Conservation (phyloP, 2,888 invertebrate species). For the Leptarthrus brevirostris region DNA sequence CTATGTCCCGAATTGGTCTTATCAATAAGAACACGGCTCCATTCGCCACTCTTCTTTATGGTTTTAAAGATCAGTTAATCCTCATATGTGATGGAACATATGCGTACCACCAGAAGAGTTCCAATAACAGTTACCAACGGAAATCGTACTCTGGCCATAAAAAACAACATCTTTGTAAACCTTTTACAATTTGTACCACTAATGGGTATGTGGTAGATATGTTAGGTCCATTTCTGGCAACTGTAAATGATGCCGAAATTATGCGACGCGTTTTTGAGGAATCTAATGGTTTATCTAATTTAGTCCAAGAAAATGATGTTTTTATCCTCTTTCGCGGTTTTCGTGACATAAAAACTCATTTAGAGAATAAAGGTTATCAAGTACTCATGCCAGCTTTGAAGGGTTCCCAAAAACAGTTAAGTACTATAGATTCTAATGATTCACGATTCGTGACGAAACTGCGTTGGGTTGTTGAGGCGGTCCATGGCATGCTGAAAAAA, state of each 20-base stretch:
- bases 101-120: background rate
- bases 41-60: too few relatives aligned
- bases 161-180: background rate
- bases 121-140: background rate
- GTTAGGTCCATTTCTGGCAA: background rate
- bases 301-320: background rate
- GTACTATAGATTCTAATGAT: too few relatives aligned
- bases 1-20: too few relatives aligned
- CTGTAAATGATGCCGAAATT: background rate
- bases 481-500: background rate
- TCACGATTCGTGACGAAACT: too few relatives aligned
- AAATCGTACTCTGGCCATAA: conserved; percentile 6
- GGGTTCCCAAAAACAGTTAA: background rate
- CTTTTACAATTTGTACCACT: background rate
- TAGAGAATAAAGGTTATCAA: background rate
- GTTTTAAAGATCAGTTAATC: too few relatives aligned
- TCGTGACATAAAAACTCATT: background rate
- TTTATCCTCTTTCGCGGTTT: background rate
- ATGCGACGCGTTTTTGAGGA: background rate
- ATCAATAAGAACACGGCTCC: too few relatives aligned
- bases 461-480: conserved; percentile 2
- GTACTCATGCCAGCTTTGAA: background rate
- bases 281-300: background rate
- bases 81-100: background rate
- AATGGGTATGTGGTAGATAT: background rate